Evolutionary conservation across 2,797 vertebrate genomes (phyloP), one percentile per base, ranked within the genome.

Genomic region (Labroides dimidiatus): DNA sequence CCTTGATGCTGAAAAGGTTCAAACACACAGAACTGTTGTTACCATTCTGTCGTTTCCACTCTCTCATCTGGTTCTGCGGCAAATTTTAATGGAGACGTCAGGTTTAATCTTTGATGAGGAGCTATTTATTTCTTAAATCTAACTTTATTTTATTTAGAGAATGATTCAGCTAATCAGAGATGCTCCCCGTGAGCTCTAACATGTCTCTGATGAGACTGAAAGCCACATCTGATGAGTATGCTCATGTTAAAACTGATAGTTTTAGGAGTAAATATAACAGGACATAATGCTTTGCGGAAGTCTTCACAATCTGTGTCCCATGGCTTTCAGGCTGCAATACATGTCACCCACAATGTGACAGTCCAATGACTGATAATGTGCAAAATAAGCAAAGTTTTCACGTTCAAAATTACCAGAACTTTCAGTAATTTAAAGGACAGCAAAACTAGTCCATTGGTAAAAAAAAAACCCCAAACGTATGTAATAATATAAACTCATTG

Each of bases 1-100:
- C 79, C 77, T 87, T 91, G 84, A 92, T 74, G 84, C 64, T 80
- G 70, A 27, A 75, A 64, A 81, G 83, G 49, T 64, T 84, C 52
- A 14, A 36, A 58, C 81, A 72, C 57, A 9, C 66, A 63, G 67
- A 49, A 42, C 43, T 50, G 71, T 60, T 51, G 77, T 74, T 59
- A 64, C 81, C 75, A 72, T 80, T 86, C 85, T 84, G 86, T 83
- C 65, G 20, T 14, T 6, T 16, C 15, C 44, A 3, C 6, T 16
- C 52, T 84, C 68, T 81, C 16, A 59, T 75, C 69, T 78, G 80
- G 50, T 24, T 58, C 55, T 70, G 59, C 42, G 24, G 64, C 20
- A 50, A 47, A 43, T 50, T 23, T 50, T 57, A 39, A 23, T 12
- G 53, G 51, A 60, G 61, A 51, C 37, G 24, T 64, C 55, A 36